Evolutionary conservation across 2,888 invertebrate genomes (phyloP), one percentile per base, ranked within the genome.

Genomic region (Dryomyza anilis): DNA sequence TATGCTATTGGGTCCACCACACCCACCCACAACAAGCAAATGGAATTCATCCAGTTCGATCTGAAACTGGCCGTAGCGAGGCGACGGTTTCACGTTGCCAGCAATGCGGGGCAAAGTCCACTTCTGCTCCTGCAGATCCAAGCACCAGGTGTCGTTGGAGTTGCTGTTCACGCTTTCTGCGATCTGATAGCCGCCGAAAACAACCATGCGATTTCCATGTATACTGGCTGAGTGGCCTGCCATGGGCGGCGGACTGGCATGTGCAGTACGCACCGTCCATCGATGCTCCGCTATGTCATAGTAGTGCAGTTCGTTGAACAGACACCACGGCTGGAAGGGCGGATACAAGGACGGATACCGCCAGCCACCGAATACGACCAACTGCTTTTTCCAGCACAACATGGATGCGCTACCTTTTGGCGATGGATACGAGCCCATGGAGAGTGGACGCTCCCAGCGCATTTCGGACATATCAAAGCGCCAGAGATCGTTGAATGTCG

Each of bases 401-500:
- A 98, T 89, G 19, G 95, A 91, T 33, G 96, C 95, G 80, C 95
- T 95, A 58, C 96, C 96, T 85, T 97, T 98, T 1, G 98, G 97
- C 4, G 95, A 94, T 8, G 98, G 98, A 85, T 97, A 96, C 55
- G 90, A 76, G 6, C 82, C 82, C 83, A 90, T 91, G 3, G 94
- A 91, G 50, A 93, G 83, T 1, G 93, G 92, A 70, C 95, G 86
- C 21, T 92, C 87, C 97, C 97, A 97, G 72, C 89, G 87, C 74
- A 95, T 86, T 53, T 88, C 90, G 1, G 92, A 92, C 67, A 98
- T 86, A 85, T 98, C 95, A 82, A 98, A 89, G 69, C 89, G 87
- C 98, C 98, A 98, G 33, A 98, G 86, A 85, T 98, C 98, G 85
- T 98, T 98, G 78, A 97, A 97, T 14, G 98, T 95, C 21, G 98